Conservation (phyloP, 1,140 invertebrate genomes). For the Trialeurodes vaporariorum region DNA sequence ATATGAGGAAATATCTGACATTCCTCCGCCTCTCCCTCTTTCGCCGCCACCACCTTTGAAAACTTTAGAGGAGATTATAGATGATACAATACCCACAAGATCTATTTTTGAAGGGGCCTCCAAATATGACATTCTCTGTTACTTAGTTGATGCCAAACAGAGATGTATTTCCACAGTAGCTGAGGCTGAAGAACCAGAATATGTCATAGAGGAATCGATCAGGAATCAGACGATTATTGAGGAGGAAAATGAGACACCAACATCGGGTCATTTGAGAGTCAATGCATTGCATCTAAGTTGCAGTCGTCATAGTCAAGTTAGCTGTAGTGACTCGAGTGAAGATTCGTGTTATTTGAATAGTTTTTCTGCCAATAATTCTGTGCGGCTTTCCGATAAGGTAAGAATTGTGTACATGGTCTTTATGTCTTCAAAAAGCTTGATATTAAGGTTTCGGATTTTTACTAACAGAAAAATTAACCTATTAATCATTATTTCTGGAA, state of each 20-base stretch:
- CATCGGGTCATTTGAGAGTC: conserved; percentile 17
- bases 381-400: background rate
- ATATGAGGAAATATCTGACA: conserved; percentile 64
- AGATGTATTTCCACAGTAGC: conserved; percentile 46
- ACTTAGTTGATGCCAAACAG: conserved; percentile 71
- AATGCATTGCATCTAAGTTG: conserved; percentile 39
- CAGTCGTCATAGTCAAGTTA: conserved; percentile 42
- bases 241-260: conserved; percentile 36
- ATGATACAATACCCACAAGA: conserved; percentile 27
- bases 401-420: too few species aligned
- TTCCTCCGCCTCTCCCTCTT: conserved; percentile 59
- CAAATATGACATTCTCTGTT: conserved; percentile 78
- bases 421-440: too few species aligned
- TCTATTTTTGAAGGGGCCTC: conserved; percentile 68
- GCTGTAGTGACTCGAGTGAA: conserved; percentile 53
- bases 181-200: conserved; percentile 29
- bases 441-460: too few species aligned
- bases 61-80: conserved; percentile 13
- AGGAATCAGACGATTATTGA: conserved; percentile 29
- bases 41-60: conserved; percentile 51
- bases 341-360: conserved; percentile 49
- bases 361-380: conserved; percentile 16
- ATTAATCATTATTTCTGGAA: too few species aligned
- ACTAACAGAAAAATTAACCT: background rate
- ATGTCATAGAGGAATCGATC: conserved; percentile 35